Evolutionary conservation across 2,797 vertebrate species (phyloP).

Genomic region (Podargus strigoides): DNA sequence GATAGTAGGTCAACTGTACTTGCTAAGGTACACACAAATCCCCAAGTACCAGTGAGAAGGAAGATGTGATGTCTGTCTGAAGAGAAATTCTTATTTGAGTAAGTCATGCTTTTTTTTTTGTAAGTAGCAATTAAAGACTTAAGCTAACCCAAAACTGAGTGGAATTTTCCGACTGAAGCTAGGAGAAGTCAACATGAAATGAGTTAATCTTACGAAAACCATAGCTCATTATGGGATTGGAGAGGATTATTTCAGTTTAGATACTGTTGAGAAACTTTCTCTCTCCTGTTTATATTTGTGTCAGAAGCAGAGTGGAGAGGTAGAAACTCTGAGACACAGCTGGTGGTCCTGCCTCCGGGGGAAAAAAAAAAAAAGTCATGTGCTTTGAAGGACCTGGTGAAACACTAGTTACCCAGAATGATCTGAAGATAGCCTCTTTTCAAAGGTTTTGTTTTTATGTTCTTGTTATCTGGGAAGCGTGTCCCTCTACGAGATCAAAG

Average conservation of each 20-base stretch:
- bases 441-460: conserved; percentile 6
- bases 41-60: neutral
- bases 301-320: neutral
- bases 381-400: neutral
- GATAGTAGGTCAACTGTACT: neutral
- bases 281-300: neutral
- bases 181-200: neutral
- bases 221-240: neutral
- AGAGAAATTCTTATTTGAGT: neutral
- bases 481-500: conserved; percentile 17
- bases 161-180: neutral
- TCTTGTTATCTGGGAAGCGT: neutral
- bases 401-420: neutral
- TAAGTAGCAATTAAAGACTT: neutral
- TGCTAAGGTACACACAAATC: neutral
- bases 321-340: neutral
- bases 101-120: neutral
- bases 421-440: neutral
- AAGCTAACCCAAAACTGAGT: neutral
- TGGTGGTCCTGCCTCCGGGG: neutral
- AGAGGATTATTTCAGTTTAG: neutral
- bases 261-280: neutral
- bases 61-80: neutral
- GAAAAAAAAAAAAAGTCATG: neutral
- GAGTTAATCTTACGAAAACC: neutral